Evolutionary conservation across 2,113 vertebrate genomes (phyloP), one percentile per base, ranked within the genome.

Genomic region (Oreochromis aureus): DNA sequence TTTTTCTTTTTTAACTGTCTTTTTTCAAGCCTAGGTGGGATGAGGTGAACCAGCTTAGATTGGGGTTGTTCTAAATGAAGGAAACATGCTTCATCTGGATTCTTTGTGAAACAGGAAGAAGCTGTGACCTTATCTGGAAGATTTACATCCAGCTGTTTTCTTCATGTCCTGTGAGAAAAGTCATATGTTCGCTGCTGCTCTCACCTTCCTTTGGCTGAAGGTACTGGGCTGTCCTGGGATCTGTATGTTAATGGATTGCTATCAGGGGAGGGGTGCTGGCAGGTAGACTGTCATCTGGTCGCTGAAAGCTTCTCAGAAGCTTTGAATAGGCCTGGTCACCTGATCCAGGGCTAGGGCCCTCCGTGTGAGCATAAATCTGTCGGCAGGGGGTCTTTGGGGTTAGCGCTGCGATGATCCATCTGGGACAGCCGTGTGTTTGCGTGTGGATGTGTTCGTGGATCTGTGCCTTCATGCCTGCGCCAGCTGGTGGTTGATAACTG

Each of bases 361-460:
- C 73, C 55, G 3, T 91, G 80, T 89, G 90, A 91, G 85, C 86
- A 91, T 96, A 94, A 95, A 96, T 94, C 94, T 94, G 89, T 95
- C 93, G 34, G 88, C 90, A 30, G 82, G 48, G 55, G 90, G 66
- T 91, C 91, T 89, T 83, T 91, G 91, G 93, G 79, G 82, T 94
- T 90, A 85, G 90, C 56, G 24, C 84, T 88, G 89, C 4, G 22
- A 90, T 91, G 92, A 95, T 94, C 92, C 93, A 94, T 95, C 88
- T 92, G 86, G 90, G 18, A 90, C 94, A 95, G 94, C 93, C 94
- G 92, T 86, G 87, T 63, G 83, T 91, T 90, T 90, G 85, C 84
- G n/a, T 93, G 87, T 63, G 36, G 83, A 56, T 87, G 59, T 86
- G 84, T 84, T 39, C 11, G n/a, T 86, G 83, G 69, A 78, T 56